Evolutionary conservation across 1,140 invertebrate species (phyloP), one percentile per base, ranked within the genome.

Genomic region (Schlechtendalia chinensis): DNA sequence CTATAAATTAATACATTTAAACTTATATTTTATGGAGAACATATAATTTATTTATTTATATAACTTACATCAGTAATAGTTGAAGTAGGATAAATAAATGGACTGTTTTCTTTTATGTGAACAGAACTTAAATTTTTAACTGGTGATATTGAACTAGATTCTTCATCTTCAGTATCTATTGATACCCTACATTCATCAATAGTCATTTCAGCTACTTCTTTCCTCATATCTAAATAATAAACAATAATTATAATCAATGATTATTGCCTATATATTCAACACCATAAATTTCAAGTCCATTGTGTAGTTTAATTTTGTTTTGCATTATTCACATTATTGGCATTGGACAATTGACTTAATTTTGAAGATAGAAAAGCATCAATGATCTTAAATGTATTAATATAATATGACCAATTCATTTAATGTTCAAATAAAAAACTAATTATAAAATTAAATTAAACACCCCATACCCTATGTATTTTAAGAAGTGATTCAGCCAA

Each of bases 101-200:
- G 75, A 5, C 58, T 79, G 17, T 61, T 79, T 22, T 79, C 75
- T 63, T 79, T 79, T 10, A 79, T 79, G 10, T 79, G 75, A 29
- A 79, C 50, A 50, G 75, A 79, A 61, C 75, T 79, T 17, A 61
- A 58, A 61, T 59, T 77, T 61, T 79, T 79, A 47, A 63, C n/a
- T 32, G 87, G 85, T 11, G 88, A 86, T 67, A 90, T 84, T 5
- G 89, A 89, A 39, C 89, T 89, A 5, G 90, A 83, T 79, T 79
- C 75, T 79, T 79, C 75, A 47, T 79, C 75, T 61, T 79, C 75
- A 59, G 75, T 79, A 63, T 79, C 75, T 24, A 63, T 0, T 45
- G 75, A 79, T 79, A 29, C 5, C 6, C 75, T 61, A 59, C 45
- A n/a, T 10, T 79, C 75, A 11, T 79, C 75, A 45, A 79, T 39